phyloP scores from a whole-genome alignment of 2,113 vertebrate species.

The Hemibagrus wyckioides region DNA sequence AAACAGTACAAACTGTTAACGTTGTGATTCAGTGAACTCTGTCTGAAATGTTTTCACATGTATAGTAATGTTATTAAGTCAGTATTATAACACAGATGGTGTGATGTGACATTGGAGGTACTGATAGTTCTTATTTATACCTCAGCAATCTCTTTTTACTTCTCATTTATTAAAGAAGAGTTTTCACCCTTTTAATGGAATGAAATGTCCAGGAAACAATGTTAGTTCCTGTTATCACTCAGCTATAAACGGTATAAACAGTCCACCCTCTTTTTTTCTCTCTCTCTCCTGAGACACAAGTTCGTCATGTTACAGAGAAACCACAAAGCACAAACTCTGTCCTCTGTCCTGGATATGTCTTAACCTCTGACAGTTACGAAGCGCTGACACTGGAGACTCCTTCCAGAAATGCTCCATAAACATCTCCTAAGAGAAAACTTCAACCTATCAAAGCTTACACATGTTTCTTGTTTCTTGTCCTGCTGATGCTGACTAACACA shows the following conservation, averaged over 20 bases:
- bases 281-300: no score
- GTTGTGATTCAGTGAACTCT: background rate
- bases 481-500: background rate
- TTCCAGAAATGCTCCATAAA: background rate
- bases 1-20: background rate
- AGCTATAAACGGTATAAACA: background rate
- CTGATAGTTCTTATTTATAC: background rate
- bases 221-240: background rate
- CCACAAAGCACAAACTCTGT: no score
- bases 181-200: background rate
- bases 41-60: no score
- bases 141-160: background rate
- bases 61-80: no score
- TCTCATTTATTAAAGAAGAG: background rate
- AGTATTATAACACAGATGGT: background rate
- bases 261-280: no score
- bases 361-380: background rate
- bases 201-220: background rate
- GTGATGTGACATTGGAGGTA: background rate
- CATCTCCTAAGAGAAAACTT: background rate
- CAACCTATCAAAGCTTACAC: background rate
- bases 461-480: background rate
- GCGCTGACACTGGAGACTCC: background rate
- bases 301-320: no score
- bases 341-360: background rate